Base-by-base conservation (phyloP, 2,113 vertebrate species). In the Pterophyllum scalare region DNA sequence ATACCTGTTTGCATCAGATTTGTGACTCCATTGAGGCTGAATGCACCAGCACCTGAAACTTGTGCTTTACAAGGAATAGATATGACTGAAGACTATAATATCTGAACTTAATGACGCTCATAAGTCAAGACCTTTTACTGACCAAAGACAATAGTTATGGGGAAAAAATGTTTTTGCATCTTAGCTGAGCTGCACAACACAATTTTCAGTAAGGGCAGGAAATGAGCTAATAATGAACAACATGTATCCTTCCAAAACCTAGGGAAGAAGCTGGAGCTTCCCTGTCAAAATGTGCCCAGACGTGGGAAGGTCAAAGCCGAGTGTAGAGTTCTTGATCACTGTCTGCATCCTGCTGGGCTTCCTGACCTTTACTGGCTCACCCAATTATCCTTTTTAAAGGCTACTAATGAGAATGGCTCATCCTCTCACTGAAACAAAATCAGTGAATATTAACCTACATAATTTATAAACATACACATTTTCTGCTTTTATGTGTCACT, bases 371-470 rank as follows among this genome's bases (percentile, higher is more conserved):
- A 72, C 43, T 52, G 43, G 10, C 65, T 72, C 28, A 72, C 26
- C 17, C 28, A 72, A 72, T 72, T 72, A 72, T 31, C 65, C 43
- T 31, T 72, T 49, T 52, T 31, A 72, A 1, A 72, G 46, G 52
- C 33, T 67, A 26, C 72, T 85, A 56, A 81, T 67, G 79, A 80
- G 52, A 57, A 52, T 1, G 24, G 46, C 59, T 62, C 59, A 7
- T 24, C 64, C 17, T 38, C 19, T 61, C 7, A 60, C 54, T 60
- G 11, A n/a, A 26, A 43, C 60, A n/a, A 57, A 79, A 22, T 80
- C 13, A 77, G 24, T 38, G 33, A 75, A 4, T 60, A 86, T 70
- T 79, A 74, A 72, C 78, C 54, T 80, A 49, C 58, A 74, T 72
- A 20, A 67, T 3, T 60, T n/a, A 40, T 5, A 80, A 22, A 64